phyloP scores from a whole-genome alignment of 1,140 invertebrate genomes.

The Oscheius sp. region DNA sequence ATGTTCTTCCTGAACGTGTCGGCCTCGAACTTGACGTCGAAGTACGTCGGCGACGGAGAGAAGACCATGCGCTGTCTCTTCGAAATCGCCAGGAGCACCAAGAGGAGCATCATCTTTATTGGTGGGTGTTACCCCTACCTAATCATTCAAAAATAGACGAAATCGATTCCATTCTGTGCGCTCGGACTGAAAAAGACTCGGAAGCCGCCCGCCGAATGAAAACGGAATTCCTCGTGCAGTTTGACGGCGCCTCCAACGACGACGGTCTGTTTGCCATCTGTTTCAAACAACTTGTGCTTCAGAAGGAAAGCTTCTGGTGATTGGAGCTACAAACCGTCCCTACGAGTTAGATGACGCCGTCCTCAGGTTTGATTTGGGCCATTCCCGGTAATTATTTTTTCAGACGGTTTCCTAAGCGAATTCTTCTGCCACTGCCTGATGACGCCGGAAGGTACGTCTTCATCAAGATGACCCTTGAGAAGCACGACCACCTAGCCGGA shows the following conservation, averaged over 20 bases:
- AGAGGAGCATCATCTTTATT: slow-evolving; percentile 81
- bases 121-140: slow-evolving; percentile 60
- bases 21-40: slow-evolving; percentile 63
- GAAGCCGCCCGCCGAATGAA: slow-evolving; percentile 85
- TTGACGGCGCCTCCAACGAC: slow-evolving; percentile 69
- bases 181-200: too few species aligned
- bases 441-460: slow-evolving; percentile 74
- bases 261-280: too few species aligned
- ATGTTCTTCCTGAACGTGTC: slow-evolving; percentile 64
- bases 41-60: slow-evolving; percentile 63
- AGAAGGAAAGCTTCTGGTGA: slow-evolving; percentile 65
- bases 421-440: slow-evolving; percentile 85
- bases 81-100: slow-evolving; percentile 63
- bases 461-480: slow-evolving; percentile 72
- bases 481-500: slow-evolving; percentile 67
- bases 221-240: slow-evolving; percentile 91
- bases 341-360: slow-evolving; percentile 90
- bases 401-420: slow-evolving; percentile 75
- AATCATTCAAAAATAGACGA: slow-evolving; percentile 79
- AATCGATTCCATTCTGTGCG: slow-evolving; percentile 78
- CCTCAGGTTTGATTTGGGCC: slow-evolving; percentile 17
- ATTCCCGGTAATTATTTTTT: neutral
- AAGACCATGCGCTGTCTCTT: slow-evolving; percentile 65
- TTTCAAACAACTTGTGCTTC: too few species aligned
- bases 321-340: slow-evolving; percentile 89